These are phyloP conservation scores for Schizopygopsis malacanthus DNA, from an alignment of 2,797 vertebrate genomes.

Conservation along the genomic window DNA sequence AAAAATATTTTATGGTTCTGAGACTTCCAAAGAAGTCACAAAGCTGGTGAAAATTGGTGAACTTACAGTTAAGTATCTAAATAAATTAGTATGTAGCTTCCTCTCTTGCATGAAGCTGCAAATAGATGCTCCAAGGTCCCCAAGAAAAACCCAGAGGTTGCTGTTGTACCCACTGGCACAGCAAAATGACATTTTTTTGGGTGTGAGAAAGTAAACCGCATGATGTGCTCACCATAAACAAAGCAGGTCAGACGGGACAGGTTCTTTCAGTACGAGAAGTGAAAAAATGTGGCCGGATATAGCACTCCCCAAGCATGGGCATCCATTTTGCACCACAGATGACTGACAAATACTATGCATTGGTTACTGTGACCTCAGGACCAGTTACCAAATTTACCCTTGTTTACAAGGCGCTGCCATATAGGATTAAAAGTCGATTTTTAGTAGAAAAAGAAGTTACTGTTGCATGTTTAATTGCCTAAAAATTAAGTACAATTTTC, in stretches of 20 bases:
- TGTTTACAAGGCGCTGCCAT: slow-evolving; percentile 46
- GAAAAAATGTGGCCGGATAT: slow-evolving; percentile 77
- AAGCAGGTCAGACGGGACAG: slow-evolving; percentile 70
- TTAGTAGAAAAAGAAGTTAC: slow-evolving; percentile 53
- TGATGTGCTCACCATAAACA: slow-evolving; percentile 72
- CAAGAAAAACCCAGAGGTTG: slow-evolving; percentile 49
- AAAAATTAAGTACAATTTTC: slow-evolving; percentile 59
- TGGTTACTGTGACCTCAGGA: slow-evolving; percentile 35
- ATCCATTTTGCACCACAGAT: slow-evolving; percentile 68
- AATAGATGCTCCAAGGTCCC: slow-evolving; percentile 41
- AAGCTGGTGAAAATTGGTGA: not conserved
- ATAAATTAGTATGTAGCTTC: not conserved
- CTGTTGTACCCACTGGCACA: slow-evolving; percentile 67
- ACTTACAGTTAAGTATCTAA: not conserved
- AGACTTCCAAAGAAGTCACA: not conserved
- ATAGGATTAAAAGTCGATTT: slow-evolving; percentile 52
- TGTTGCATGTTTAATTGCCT: slow-evolving; percentile 34
- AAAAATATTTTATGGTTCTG: not conserved
- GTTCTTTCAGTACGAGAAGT: slow-evolving; percentile 68
- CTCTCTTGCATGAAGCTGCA: slow-evolving; percentile 10
- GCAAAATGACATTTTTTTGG: slow-evolving; percentile 76
- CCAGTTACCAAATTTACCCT: slow-evolving; percentile 15
- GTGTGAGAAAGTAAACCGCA: slow-evolving; percentile 76
- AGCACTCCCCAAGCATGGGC: slow-evolving; percentile 65
- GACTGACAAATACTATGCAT: slow-evolving; percentile 64